Evolutionary conservation across 2,113 vertebrate genomes (phyloP).

Genomic region (Fukomys damarensis): DNA sequence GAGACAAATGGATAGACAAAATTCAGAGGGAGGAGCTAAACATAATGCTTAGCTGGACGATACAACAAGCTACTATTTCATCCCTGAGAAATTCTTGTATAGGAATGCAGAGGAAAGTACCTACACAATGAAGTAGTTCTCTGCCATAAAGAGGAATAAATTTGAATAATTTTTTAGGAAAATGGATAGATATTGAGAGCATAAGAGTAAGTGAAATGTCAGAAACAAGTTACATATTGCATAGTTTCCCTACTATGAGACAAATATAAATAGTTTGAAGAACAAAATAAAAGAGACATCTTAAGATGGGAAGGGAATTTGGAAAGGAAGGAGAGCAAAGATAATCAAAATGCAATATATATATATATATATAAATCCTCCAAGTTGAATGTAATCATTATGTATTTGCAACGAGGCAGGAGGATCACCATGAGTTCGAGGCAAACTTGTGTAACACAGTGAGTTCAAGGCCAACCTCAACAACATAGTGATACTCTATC

Average conservation of each 20-base stretch:
- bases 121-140: neutral
- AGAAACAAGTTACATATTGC: neutral
- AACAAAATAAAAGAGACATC: neutral
- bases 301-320: neutral
- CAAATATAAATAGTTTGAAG: neutral
- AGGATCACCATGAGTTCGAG: too few relatives aligned
- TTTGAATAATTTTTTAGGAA: too few relatives aligned
- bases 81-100: neutral
- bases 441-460: too few relatives aligned
- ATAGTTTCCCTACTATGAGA: neutral
- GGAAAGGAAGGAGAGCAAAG: neutral
- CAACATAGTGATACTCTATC: too few relatives aligned
- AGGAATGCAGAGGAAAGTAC: neutral
- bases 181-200: neutral
- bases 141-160: neutral
- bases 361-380: neutral
- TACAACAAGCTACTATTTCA: neutral
- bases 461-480: too few relatives aligned
- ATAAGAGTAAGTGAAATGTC: neutral
- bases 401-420: too few relatives aligned
- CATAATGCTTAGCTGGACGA: neutral
- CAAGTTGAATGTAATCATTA: neutral
- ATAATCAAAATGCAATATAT: neutral
- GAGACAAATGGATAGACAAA: conserved; percentile 8
- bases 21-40: neutral